phyloP scores from a whole-genome alignment of 2,888 invertebrate genomes.

The Physocephala rufipes region DNA sequence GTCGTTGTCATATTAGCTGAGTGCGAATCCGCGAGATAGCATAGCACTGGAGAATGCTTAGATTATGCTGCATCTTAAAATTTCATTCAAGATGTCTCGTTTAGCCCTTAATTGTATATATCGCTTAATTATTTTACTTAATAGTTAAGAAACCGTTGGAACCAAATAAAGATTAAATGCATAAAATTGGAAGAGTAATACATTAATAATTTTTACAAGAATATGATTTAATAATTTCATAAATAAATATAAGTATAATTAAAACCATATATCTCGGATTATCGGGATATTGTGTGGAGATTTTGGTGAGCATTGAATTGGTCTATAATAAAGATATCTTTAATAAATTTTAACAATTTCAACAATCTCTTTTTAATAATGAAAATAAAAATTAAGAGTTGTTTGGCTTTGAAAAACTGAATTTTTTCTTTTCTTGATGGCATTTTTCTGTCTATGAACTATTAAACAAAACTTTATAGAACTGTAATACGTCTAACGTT shows the following conservation, averaged over 20 bases:
- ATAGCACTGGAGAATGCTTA: too few species aligned
- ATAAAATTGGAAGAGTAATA: not conserved
- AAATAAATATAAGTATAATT: not conserved
- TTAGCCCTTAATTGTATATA: too few species aligned
- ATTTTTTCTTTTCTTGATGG: too few species aligned
- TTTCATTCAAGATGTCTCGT: too few species aligned
- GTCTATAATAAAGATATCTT: not conserved
- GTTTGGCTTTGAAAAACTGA: not conserved
- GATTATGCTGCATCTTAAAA: too few species aligned
- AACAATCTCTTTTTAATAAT: not conserved
- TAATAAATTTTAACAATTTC: not conserved
- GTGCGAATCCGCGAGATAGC: too few species aligned
- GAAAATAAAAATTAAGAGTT: not conserved
- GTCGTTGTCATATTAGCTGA: too few species aligned
- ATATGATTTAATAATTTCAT: slow-evolving; percentile 13
- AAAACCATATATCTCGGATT: slow-evolving; percentile 12
- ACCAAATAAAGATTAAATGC: not conserved
- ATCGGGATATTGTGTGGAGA: not conserved
- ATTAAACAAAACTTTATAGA: too few species aligned
- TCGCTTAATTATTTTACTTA: too few species aligned
- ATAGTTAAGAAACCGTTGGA: too few species aligned
- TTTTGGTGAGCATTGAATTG: slow-evolving; percentile 13
- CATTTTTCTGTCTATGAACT: too few species aligned
- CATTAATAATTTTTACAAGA: slow-evolving; percentile 4
- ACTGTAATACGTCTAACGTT: too few species aligned